Conservation (phyloP, 2,797 vertebrate genomes). For the Phrynocephalus vlangalii region DNA sequence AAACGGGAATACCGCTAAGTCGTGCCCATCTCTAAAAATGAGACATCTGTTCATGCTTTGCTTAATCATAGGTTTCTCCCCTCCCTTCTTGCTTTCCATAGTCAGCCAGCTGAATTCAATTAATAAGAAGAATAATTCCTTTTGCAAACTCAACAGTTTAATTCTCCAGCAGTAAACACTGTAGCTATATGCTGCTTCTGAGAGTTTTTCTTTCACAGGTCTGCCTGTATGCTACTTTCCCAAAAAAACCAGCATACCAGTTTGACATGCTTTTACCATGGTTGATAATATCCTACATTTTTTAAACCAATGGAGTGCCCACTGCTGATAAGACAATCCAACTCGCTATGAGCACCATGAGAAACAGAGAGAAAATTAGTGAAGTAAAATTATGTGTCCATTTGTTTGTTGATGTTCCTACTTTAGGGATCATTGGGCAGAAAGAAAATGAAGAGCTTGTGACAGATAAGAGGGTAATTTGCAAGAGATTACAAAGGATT, state of each 20-base stretch:
- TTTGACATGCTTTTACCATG: conserved; percentile 35
- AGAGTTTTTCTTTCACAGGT: too few relatives aligned
- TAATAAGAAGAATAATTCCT: fast-evolving
- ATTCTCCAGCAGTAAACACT: neutral
- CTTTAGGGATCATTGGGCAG: neutral
- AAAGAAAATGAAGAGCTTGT: neutral
- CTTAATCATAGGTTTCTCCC: neutral
- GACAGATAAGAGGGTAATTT: neutral
- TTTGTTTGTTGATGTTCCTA: neutral
- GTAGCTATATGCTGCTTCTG: too few relatives aligned
- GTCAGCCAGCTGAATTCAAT: neutral
- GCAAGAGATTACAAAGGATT: neutral
- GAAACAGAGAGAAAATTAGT: neutral
- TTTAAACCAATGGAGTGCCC: conserved; percentile 12
- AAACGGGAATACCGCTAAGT: too few relatives aligned
- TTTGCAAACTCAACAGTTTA: neutral
- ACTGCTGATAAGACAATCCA: conserved; percentile 13
- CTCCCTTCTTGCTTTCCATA: neutral
- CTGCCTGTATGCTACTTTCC: neutral
- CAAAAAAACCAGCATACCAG: neutral
- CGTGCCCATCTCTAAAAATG: too few relatives aligned
- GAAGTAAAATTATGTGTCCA: neutral
- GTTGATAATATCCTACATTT: neutral
- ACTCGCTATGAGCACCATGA: neutral
- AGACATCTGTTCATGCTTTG: too few relatives aligned